Evolutionary conservation across 2,888 invertebrate species (phyloP).

Genomic region (Antheraea yamamai): DNA sequence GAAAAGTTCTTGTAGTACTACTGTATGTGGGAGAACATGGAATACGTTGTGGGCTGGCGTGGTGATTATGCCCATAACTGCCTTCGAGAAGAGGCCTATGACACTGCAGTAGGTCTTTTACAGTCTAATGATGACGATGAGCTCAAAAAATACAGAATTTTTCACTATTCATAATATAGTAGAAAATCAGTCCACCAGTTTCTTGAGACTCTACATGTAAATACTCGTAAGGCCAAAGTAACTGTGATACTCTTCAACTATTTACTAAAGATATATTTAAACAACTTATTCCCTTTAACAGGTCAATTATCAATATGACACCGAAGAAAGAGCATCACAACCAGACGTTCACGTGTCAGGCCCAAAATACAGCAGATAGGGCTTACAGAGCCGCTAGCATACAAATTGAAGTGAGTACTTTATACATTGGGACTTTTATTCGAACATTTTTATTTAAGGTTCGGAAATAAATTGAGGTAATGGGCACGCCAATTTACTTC

Average conservation of each 20-base stretch:
- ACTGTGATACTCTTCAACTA: neutral
- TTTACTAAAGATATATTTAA: neutral
- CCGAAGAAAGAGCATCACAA: conserved; percentile 95
- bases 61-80: no score
- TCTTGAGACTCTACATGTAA: neutral
- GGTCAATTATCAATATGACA: conserved; percentile 91
- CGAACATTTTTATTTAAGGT: no score
- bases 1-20: no score
- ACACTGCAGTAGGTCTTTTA: no score
- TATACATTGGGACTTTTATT: neutral
- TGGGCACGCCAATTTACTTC: no score
- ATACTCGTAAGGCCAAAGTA: neutral
- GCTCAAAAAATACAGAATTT: no score
- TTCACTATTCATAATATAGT: no score
- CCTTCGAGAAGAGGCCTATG: no score
- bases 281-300: conserved; percentile 43
- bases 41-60: no score
- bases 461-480: no score
- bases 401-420: conserved; percentile 86
- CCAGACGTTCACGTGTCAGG: conserved; percentile 94
- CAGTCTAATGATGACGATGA: no score
- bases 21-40: no score
- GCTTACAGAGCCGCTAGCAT: conserved; percentile 91
- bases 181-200: neutral
- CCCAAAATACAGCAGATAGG: conserved; percentile 93